Evolutionary conservation across 2,113 vertebrate species (phyloP), one percentile per base, ranked within the genome.

Genomic region (Jaculus jaculus): DNA sequence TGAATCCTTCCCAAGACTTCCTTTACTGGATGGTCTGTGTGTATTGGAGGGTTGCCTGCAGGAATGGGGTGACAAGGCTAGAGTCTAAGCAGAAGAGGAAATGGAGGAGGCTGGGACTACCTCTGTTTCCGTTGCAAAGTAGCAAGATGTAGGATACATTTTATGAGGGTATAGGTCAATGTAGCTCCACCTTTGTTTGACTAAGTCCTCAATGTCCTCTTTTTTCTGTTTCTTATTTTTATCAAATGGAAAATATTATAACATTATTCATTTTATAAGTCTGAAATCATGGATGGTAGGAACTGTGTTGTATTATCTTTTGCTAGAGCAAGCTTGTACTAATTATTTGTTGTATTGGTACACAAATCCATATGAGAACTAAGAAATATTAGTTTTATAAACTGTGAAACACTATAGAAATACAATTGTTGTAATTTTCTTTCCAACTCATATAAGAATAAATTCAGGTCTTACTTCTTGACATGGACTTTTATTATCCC

Each of bases 1-100:
- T 71, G n/a, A 82, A 71, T 71, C 32, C 28, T 63, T 84, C 69
- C 42, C 42, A 85, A 92, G 60, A 80, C 51, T 88, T 95, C 82
- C 95, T 96, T 94, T 83, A 94, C 79, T 1, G 0, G 87, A 96
- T 90, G 74, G n/a, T 79, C 60, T 95, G n/a, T n/a, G 32, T 88
- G 51, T 93, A 18, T 63, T 96, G 94, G 90, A 82, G 23, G 12
- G 65, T 12, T 83, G 92, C 92, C 82, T 90, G 28, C 7, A 89
- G 12, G 47, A 21, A 32, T 88, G 65, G 71, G 60, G 69, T 94
- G 39, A 89, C 30, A 3, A 94, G 65, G n/a, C 34, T 16, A 85
- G 37, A 39, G 51, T 15, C 8, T 58, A 90, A 92, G 60, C 65
- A 84, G 60, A 94, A 93, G 74, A 89, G 92, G 95, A 97, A 97